Evolutionary conservation across 2,888 invertebrate species (phyloP).

Genomic region (Clivina fossor): DNA sequence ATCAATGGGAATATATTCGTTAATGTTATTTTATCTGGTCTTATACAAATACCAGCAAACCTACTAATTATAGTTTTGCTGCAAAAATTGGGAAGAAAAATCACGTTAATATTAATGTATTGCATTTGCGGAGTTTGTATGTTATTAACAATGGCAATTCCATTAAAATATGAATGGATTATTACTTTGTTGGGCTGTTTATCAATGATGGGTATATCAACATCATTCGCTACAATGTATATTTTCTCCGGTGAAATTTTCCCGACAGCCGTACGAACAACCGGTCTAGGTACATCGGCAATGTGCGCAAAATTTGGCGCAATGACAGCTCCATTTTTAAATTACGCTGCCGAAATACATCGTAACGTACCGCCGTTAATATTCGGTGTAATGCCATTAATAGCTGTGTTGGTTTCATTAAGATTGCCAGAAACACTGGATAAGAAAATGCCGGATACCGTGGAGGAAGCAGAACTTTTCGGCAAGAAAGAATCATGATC

Average conservation of each 20-base stretch:
- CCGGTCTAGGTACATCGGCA: slow-evolving; percentile 82
- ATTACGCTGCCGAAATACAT: slow-evolving; percentile 62
- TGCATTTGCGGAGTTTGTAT: slow-evolving; percentile 62
- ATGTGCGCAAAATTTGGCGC: slow-evolving; percentile 85
- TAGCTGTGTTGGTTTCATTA: slow-evolving; percentile 65
- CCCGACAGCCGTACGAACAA: slow-evolving; percentile 85
- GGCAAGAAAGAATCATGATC: slow-evolving; percentile 1
- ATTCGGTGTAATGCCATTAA: slow-evolving; percentile 69
- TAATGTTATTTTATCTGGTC: slow-evolving; percentile 81
- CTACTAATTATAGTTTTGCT: slow-evolving; percentile 53
- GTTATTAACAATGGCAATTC: slow-evolving; percentile 64
- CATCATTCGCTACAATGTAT: slow-evolving; percentile 83
- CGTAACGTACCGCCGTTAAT: slow-evolving; percentile 71
- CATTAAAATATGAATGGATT: slow-evolving; percentile 59
- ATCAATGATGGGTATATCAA: slow-evolving; percentile 77
- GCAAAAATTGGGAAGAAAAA: slow-evolving; percentile 66
- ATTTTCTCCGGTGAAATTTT: slow-evolving; percentile 86
- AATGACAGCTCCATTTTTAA: slow-evolving; percentile 69
- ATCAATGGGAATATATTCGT: slow-evolving; percentile 78
- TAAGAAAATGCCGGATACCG: slow-evolving; percentile 73
- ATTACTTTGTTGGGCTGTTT: slow-evolving; percentile 59
- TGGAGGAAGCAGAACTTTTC: slow-evolving; percentile 70
- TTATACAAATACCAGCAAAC: slow-evolving; percentile 64
- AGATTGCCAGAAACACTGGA: slow-evolving; percentile 78
- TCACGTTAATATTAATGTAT: slow-evolving; percentile 66